Evolutionary conservation across 2,113 vertebrate species (phyloP).

Genomic region (Limanda limanda): DNA sequence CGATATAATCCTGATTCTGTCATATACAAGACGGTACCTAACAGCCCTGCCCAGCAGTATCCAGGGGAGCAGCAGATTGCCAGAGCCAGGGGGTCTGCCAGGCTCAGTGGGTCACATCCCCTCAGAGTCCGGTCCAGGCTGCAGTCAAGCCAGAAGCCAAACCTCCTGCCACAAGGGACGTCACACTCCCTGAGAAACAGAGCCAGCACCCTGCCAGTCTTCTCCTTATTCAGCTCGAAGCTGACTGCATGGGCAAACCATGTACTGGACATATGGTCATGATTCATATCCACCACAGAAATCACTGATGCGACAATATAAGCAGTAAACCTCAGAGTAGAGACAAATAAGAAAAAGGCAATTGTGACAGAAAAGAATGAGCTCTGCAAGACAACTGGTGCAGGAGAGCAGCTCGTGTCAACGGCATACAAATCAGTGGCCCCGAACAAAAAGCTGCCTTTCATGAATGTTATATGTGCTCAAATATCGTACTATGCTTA

Average conservation of each 20-base stretch:
- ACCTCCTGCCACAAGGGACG: slow-evolving; percentile 61
- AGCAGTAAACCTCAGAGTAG: slow-evolving; percentile 19
- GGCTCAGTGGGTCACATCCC: slow-evolving; percentile 80
- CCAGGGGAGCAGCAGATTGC: slow-evolving; percentile 76
- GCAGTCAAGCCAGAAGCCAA: slow-evolving; percentile 54
- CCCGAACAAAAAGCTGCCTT: not conserved
- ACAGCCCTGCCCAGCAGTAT: slow-evolving; percentile 34
- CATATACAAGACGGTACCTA: slow-evolving; percentile 32
- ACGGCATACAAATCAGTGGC: not conserved
- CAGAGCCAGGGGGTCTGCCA: slow-evolving; percentile 61
- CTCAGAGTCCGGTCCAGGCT: slow-evolving; percentile 57
- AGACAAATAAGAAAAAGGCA: not conserved
- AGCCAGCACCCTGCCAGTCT: slow-evolving; percentile 40
- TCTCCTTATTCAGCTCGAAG: slow-evolving; percentile 51
- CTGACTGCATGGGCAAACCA: slow-evolving; percentile 53
- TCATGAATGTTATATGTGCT: not conserved
- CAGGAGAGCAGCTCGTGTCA: slow-evolving; percentile 1
- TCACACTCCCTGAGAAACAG: slow-evolving; percentile 58
- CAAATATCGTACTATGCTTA: not conserved
- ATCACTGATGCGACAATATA: slow-evolving; percentile 33
- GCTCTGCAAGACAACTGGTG: not conserved
- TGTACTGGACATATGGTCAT: slow-evolving; percentile 69
- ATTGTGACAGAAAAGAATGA: not conserved
- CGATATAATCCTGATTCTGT: slow-evolving; percentile 25
- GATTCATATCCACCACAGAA: slow-evolving; percentile 64